Conservation (phyloP, 1,140 invertebrate genomes). For the Sinonovacula constricta region DNA sequence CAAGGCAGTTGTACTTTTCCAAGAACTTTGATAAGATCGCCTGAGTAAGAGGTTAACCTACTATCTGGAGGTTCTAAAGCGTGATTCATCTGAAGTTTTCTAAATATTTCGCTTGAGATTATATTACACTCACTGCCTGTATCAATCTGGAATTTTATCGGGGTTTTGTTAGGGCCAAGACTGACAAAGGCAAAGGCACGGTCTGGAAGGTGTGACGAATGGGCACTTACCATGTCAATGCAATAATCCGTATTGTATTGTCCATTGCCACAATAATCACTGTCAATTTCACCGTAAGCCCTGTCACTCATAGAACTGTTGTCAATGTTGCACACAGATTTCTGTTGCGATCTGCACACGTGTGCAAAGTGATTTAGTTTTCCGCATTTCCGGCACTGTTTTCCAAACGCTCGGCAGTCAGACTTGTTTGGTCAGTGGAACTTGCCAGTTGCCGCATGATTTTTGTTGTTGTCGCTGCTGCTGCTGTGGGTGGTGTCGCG, state of each 20-base stretch:
- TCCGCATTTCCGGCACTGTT: too few relatives aligned
- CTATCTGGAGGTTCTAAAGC: conserved; percentile 3
- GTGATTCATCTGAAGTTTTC: background rate
- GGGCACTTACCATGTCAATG: conserved; percentile 11
- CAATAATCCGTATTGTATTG: conserved; percentile 3
- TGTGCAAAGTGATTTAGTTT: too few relatives aligned
- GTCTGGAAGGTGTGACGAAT: conserved; percentile 14
- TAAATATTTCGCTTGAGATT: conserved; percentile 4
- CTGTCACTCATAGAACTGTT: too few relatives aligned
- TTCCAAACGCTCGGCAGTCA: too few relatives aligned
- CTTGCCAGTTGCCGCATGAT: too few relatives aligned
- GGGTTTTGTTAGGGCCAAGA: background rate
- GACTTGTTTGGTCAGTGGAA: too few relatives aligned
- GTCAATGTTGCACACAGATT: too few relatives aligned
- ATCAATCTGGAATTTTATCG: conserved; percentile 33
- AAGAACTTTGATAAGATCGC: background rate
- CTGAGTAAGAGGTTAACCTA: conserved; percentile 14
- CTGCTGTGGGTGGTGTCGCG: too few relatives aligned
- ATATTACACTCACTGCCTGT: conserved; percentile 43
- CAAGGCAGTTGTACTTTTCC: conserved; percentile 7
- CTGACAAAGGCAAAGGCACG: background rate
- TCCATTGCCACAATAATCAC: background rate
- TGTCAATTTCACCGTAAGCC: conserved; percentile 7
- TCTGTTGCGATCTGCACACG: too few relatives aligned
- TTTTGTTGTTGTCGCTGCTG: background rate